Conservation (phyloP, 2,888 invertebrate genomes). For the Cephus spinipes region DNA sequence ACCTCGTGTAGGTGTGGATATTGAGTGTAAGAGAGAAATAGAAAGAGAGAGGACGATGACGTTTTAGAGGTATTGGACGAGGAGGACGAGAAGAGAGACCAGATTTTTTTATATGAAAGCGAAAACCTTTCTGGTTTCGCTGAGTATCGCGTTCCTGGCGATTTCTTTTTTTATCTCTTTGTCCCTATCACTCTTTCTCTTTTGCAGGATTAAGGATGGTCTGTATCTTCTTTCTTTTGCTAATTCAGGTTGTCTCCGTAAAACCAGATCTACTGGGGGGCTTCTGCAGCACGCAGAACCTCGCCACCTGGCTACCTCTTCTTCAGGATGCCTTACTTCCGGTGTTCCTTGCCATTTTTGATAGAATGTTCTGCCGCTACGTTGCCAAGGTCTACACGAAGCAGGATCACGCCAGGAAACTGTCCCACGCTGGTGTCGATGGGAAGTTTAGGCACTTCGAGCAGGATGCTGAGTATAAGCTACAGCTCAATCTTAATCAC, state of each 20-base stretch:
- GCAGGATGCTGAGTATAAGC: conserved; percentile 62
- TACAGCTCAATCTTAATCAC: conserved; percentile 64
- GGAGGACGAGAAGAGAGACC: neutral
- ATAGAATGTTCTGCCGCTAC: conserved; percentile 71
- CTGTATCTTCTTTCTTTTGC: conserved; percentile 18
- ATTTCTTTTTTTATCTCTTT: neutral
- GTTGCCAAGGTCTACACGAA: conserved; percentile 69
- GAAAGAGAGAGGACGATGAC: neutral
- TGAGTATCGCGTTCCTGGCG: conserved; percentile 17
- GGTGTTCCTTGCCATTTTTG: conserved; percentile 70
- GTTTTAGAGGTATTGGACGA: neutral
- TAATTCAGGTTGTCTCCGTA: conserved; percentile 68
- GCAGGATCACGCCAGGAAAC: conserved; percentile 53
- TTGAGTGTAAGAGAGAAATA: neutral
- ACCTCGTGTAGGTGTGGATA: neutral
- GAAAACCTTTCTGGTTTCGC: conserved; percentile 14
- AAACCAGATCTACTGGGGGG: conserved; percentile 68
- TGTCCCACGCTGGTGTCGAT: conserved; percentile 62
- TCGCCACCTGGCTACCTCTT: conserved; percentile 71
- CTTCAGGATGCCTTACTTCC: conserved; percentile 72
- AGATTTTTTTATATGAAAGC: conserved; percentile 41
- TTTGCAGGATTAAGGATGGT: neutral
- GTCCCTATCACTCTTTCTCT: neutral
- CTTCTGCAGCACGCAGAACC: conserved; percentile 69
- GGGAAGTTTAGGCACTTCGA: conserved; percentile 73